These are phyloP conservation scores for Octomys mimax DNA, from an alignment of 2,797 vertebrate species.

Conservation along the genomic window DNA sequence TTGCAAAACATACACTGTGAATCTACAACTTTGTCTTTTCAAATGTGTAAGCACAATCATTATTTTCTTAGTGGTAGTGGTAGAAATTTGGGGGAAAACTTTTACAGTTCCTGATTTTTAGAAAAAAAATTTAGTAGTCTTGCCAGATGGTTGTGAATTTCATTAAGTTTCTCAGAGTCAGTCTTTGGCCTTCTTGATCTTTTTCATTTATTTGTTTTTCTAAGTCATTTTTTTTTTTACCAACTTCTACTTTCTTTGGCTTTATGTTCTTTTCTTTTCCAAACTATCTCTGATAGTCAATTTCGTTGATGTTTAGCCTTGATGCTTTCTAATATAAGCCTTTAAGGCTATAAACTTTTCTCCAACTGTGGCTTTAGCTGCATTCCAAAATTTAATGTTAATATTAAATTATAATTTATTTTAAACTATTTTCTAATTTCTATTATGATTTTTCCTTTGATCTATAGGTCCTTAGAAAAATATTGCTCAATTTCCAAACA, in stretches of 20 bases:
- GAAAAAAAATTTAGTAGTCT: background rate
- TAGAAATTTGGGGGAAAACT: background rate
- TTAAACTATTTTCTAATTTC: background rate
- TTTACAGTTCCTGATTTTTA: background rate
- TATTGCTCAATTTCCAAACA: background rate
- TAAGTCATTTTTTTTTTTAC: slow-evolving; percentile 15
- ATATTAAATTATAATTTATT: background rate
- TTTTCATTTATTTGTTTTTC: background rate
- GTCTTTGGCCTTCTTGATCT: background rate
- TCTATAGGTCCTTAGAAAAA: background rate
- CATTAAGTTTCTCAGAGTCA: background rate
- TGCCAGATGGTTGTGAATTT: background rate
- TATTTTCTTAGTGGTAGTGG: background rate
- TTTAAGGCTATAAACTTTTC: background rate
- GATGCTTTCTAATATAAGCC: background rate
- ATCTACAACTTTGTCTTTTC: background rate
- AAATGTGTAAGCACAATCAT: background rate
- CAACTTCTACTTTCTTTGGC: background rate
- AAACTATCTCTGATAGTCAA: background rate
- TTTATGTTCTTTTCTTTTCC: background rate
- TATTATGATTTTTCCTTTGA: background rate
- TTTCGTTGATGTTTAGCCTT: background rate
- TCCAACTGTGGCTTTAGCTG: background rate
- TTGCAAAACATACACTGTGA: background rate
- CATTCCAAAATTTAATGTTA: background rate